A percentile compares a stretch with the other conserved stretches of the same genome.
Conservation (phyloP, 64 coral and sea anemone genomes). For the Platygyra sinensis region DNA sequence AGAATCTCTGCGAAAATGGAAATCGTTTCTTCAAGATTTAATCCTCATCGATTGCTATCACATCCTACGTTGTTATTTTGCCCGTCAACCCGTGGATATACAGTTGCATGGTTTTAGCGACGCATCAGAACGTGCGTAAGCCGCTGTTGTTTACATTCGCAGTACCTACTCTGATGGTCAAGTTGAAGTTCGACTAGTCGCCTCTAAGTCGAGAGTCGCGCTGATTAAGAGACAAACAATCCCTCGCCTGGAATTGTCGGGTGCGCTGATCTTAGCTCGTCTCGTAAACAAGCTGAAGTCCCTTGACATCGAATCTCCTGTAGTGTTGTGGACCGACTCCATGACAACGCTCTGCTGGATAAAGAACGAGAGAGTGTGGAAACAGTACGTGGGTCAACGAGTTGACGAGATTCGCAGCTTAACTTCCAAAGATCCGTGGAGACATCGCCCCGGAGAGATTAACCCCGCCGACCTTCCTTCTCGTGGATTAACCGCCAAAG, state of each 20-base stretch:
- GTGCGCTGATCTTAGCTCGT: constrained; percentile 27
- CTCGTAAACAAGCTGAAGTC: constrained; percentile 32
- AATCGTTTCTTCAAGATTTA: constrained; percentile 27
- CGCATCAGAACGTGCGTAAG: constrained; percentile 59
- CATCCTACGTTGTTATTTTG: too few species aligned
- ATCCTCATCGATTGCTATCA: constrained; percentile 43
- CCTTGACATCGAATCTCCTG: neutral
- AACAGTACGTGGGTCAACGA: constrained; percentile 52
- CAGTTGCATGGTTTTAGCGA: too few species aligned
- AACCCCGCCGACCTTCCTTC: constrained; percentile 44
- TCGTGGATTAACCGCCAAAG: constrained; percentile 37
- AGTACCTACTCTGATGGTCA: constrained; percentile 50
- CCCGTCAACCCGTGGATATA: too few species aligned
- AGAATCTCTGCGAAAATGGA: constrained; percentile 46
- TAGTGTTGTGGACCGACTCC: constrained; percentile 48
- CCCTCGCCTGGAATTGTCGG: constrained; percentile 51
- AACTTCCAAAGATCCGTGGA: constrained; percentile 20
- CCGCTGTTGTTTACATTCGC: constrained; percentile 60
- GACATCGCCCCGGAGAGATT: too few species aligned
- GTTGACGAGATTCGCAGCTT: constrained; percentile 39
- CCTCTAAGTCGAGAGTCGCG: constrained; percentile 62
- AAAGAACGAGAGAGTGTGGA: constrained; percentile 39
- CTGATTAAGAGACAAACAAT: constrained; percentile 45
- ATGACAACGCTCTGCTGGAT: constrained; percentile 41
- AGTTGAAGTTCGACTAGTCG: constrained; percentile 18